Percentiles rank a stretch among this genome's conserved stretches.
Evolutionary conservation across 30 jellyfish, hydroid and myxozoan genomes (phyloP).

Genomic region (Mastigias papua): DNA sequence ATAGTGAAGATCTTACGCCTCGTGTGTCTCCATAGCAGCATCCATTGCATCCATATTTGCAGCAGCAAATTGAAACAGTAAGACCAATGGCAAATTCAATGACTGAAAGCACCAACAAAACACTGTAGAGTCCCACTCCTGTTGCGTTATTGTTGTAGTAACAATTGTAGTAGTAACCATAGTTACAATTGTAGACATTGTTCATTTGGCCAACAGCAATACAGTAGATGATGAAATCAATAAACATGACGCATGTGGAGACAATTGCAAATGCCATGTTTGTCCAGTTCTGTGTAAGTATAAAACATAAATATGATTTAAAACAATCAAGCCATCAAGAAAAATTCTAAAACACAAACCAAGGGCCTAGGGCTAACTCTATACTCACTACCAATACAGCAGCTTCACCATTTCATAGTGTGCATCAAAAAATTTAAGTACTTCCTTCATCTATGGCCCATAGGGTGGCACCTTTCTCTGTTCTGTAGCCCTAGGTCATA

Average conservation of each 20-base stretch:
- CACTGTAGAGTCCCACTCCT: conserved; percentile 37
- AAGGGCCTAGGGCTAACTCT: too few species aligned
- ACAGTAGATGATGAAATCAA: conserved; percentile 29
- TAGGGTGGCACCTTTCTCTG: too few species aligned
- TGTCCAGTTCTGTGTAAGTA: conserved; percentile 29
- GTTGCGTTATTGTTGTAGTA: background rate
- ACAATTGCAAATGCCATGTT: conserved; percentile 67
- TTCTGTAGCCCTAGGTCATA: too few species aligned
- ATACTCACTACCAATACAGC: too few species aligned
- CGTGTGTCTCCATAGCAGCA: conserved; percentile 17
- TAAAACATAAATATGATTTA: background rate
- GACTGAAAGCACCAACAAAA: conserved; percentile 18
- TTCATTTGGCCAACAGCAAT: conserved; percentile 26
- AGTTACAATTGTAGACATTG: background rate
- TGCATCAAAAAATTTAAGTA: too few species aligned
- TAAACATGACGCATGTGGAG: conserved; percentile 33
- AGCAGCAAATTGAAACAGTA: conserved; percentile 59
- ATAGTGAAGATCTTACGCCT: conserved; percentile 22
- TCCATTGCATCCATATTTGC: conserved; percentile 34
- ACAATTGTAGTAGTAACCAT: background rate
- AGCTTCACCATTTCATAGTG: too few species aligned
- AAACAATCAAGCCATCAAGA: background rate
- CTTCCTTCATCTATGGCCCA: too few species aligned
- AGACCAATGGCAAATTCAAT: conserved; percentile 51
- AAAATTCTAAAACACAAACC: background rate